Conservation (phyloP, 2,113 vertebrate genomes). For the Tachysurus fulvidraco region DNA sequence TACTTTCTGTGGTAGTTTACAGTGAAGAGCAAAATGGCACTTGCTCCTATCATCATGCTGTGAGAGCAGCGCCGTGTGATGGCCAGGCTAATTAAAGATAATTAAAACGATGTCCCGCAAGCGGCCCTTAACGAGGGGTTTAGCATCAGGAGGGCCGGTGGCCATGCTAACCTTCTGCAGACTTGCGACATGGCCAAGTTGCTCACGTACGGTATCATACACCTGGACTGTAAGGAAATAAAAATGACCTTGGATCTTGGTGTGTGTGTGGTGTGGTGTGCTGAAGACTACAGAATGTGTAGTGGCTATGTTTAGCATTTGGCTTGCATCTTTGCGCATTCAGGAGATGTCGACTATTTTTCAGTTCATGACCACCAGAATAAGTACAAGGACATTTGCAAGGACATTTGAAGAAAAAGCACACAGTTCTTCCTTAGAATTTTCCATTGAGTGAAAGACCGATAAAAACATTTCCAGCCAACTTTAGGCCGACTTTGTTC, state of each 20-base stretch:
- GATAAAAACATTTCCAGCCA: background rate
- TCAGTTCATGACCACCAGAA: slow-evolving; percentile 13
- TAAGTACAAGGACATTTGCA: background rate
- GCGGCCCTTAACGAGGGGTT: slow-evolving; percentile 71
- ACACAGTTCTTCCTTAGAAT: background rate
- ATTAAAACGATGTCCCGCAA: slow-evolving; percentile 66
- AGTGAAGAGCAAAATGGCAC: slow-evolving; percentile 43
- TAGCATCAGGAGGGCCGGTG: slow-evolving; percentile 68
- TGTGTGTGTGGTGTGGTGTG: slow-evolving; percentile 16
- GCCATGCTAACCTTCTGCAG: slow-evolving; percentile 61
- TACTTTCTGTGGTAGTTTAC: background rate
- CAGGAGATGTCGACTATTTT: background rate
- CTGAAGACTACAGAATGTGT: slow-evolving; percentile 29
- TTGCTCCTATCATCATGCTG: slow-evolving; percentile 54
- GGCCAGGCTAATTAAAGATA: slow-evolving; percentile 73
- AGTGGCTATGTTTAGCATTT: slow-evolving; percentile 14
- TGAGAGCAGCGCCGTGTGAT: slow-evolving; percentile 64
- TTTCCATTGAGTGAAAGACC: background rate
- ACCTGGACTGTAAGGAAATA: slow-evolving; percentile 63
- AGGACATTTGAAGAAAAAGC: background rate
- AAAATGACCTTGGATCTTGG: slow-evolving; percentile 29
- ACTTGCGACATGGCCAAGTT: slow-evolving; percentile 59
- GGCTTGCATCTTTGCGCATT: slow-evolving; percentile 17
- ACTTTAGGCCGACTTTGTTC: background rate
- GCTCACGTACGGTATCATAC: slow-evolving; percentile 63